Conservation (phyloP, 2,888 invertebrate species). For the Drosophila sordidula region DNA sequence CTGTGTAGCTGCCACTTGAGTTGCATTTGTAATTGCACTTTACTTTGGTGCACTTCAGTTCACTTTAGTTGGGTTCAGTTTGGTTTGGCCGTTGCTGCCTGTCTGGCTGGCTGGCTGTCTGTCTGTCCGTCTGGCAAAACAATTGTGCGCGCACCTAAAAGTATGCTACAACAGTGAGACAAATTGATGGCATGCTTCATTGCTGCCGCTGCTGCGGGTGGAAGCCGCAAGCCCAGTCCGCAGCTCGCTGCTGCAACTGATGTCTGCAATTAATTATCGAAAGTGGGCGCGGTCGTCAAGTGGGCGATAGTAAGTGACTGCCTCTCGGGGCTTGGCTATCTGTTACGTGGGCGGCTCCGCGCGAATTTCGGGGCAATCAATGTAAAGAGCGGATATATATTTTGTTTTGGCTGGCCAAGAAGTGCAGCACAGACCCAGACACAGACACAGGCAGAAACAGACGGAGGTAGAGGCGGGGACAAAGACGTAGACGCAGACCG, state of each 20-base stretch:
- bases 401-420: conserved; percentile 72
- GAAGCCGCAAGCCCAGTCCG: conserved; percentile 20
- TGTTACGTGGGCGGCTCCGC: conserved; percentile 40
- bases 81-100: conserved; percentile 16
- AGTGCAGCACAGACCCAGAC: conserved; percentile 59
- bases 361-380: conserved; percentile 75
- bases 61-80: conserved; percentile 28
- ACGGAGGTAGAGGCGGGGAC: conserved; percentile 8
- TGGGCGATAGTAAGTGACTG: conserved; percentile 69
- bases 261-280: conserved; percentile 85
- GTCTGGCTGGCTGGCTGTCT: conserved; percentile 35
- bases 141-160: conserved; percentile 67
- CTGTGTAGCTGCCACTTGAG: conserved; percentile 63
- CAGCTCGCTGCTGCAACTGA: conserved; percentile 77
- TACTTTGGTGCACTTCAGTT: conserved; percentile 44
- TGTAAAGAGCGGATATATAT: conserved; percentile 82
- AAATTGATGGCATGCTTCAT: conserved; percentile 81
- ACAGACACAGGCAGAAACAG: conserved; percentile 5
- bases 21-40: conserved; percentile 81
- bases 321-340: conserved; percentile 39
- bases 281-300: conserved; percentile 82
- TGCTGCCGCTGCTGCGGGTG: conserved; percentile 28
- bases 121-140: conserved; percentile 57
- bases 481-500: conserved; percentile 3
- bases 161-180: conserved; percentile 69